A percentile compares a stretch with the other conserved stretches of the same genome.
These are phyloP conservation scores for Diloba caeruleocephala DNA, from an alignment of 2,888 invertebrate genomes.

Conservation along the genomic window DNA sequence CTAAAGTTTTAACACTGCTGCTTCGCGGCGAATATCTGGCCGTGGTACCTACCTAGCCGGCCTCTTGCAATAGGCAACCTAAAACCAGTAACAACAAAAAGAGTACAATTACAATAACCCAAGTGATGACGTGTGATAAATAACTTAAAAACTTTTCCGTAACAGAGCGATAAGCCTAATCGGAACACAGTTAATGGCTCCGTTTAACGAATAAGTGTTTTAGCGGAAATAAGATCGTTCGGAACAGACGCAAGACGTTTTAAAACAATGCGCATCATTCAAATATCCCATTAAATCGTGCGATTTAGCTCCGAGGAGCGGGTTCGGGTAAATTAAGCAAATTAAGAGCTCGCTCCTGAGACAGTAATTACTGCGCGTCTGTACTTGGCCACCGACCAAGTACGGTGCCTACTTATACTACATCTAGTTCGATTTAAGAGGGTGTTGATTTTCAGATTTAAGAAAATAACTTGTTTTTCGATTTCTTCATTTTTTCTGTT, in stretches of 20 bases:
- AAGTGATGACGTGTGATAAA: slow-evolving; percentile 24
- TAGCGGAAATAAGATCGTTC: slow-evolving; percentile 65
- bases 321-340: slow-evolving; percentile 85
- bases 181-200: slow-evolving; percentile 41
- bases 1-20: too few species aligned
- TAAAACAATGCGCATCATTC: slow-evolving; percentile 85
- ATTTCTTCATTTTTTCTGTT: slow-evolving; percentile 63
- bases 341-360: slow-evolving; percentile 85
- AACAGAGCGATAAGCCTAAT: slow-evolving; percentile 43
- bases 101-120: too few species aligned
- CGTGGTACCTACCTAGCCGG: too few species aligned
- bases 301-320: slow-evolving; percentile 79
- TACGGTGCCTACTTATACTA: slow-evolving; percentile 57
- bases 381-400: slow-evolving; percentile 83
- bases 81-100: too few species aligned
- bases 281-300: slow-evolving; percentile 84
- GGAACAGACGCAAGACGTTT: slow-evolving; percentile 75
- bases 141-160: slow-evolving; percentile 34
- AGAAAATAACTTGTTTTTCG: slow-evolving; percentile 71
- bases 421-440: slow-evolving; percentile 66
- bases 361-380: slow-evolving; percentile 83
- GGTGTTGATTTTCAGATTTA: slow-evolving; percentile 72
- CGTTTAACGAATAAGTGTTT: slow-evolving; percentile 55
- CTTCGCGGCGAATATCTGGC: too few species aligned
- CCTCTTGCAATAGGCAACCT: too few species aligned